Conservation (phyloP, 2,888 invertebrate species). For the Noctua janthina region DNA sequence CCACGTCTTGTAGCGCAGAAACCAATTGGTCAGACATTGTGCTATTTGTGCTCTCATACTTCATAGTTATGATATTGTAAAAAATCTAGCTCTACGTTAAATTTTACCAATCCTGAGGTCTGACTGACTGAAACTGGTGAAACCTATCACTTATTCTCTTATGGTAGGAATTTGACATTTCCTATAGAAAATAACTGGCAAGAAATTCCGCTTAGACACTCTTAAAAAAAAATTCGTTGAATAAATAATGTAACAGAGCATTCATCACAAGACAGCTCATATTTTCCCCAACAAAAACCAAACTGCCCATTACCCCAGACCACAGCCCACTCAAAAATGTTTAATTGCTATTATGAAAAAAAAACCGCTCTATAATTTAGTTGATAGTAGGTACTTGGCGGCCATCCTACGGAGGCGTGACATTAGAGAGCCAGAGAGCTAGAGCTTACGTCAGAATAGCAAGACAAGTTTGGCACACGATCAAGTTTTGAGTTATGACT, state of each 20-base stretch:
- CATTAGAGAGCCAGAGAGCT: constrained; percentile 33
- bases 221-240: not conserved
- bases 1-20: not conserved
- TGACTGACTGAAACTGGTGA: too few species aligned
- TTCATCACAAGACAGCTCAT: not conserved
- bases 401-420: constrained; percentile 44
- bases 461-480: constrained; percentile 61
- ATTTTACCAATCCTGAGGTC: not conserved
- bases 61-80: not conserved
- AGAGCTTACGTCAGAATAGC: constrained; percentile 47
- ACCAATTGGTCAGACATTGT: not conserved
- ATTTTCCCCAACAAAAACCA: not conserved
- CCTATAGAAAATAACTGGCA: not conserved
- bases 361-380: constrained; percentile 30
- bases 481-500: constrained; percentile 62
- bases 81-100: not conserved
- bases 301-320: constrained; percentile 28
- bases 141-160: not conserved
- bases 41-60: not conserved
- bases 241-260: not conserved
- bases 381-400: constrained; percentile 43
- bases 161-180: not conserved
- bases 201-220: not conserved
- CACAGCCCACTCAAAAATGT: constrained; percentile 18
- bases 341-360: constrained; percentile 26